These are phyloP conservation scores for Odocoileus virginianus DNA, from an alignment of 2,113 vertebrate genomes.

Conservation along the genomic window DNA sequence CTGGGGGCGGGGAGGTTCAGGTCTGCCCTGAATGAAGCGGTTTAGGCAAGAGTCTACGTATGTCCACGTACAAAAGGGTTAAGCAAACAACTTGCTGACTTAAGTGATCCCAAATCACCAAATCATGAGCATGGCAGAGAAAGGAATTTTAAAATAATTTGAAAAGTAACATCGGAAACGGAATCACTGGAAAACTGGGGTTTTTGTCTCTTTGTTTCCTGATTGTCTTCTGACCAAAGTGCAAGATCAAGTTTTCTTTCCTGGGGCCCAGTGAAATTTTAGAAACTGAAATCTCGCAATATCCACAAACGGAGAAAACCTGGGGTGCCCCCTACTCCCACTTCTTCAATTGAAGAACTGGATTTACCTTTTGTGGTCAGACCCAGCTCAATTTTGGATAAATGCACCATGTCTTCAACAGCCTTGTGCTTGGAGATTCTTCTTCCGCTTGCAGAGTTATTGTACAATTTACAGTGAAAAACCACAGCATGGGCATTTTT, in stretches of 20 bases:
- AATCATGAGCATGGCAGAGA: neutral
- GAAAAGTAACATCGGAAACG: neutral
- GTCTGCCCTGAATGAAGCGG: neutral
- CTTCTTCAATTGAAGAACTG: neutral
- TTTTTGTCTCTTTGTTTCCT: neutral
- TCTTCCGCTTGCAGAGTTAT: neutral
- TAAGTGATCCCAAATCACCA: neutral
- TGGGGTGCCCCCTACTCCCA: too few species aligned
- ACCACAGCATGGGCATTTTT: neutral
- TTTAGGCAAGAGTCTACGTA: neutral
- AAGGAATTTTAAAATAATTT: slow-evolving; percentile 17
- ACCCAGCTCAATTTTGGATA: neutral
- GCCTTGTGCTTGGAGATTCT: neutral
- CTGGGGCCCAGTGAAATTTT: neutral
- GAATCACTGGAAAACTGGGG: neutral
- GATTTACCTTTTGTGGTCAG: neutral
- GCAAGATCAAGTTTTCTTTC: neutral
- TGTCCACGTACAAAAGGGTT: neutral
- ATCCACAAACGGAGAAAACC: neutral
- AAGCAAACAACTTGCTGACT: neutral
- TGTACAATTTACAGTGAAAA: neutral
- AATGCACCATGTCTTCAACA: neutral
- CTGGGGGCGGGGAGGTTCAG: neutral
- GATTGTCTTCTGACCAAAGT: neutral
- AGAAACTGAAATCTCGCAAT: neutral